These are phyloP conservation scores for Lathamus discolor DNA, from an alignment of 2,113 vertebrate species.

Conservation along the genomic window DNA sequence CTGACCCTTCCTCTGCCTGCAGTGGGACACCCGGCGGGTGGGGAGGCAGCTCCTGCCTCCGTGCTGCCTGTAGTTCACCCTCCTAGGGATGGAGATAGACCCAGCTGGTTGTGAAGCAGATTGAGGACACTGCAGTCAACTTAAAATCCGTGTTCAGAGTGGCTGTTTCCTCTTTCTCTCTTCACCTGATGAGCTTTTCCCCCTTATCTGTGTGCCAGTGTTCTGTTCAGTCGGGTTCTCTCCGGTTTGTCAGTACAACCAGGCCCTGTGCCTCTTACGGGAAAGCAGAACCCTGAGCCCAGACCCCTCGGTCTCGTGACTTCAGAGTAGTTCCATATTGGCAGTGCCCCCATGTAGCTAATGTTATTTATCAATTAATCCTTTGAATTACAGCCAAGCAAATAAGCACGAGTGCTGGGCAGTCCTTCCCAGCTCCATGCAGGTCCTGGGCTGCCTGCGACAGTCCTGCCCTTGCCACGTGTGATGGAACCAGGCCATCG, in stretches of 20 bases:
- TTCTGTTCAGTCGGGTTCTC: background rate
- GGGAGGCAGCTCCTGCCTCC: background rate
- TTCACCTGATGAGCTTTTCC: background rate
- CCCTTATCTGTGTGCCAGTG: background rate
- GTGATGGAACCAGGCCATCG: fast-evolving
- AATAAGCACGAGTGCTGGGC: background rate
- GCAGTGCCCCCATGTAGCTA: background rate
- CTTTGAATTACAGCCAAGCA: background rate
- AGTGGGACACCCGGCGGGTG: fast-evolving
- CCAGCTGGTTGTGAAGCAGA: background rate
- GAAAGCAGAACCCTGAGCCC: background rate
- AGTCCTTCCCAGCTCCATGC: background rate
- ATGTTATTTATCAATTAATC: background rate
- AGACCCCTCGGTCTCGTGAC: background rate
- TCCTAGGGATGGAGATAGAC: background rate
- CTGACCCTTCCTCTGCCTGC: background rate
- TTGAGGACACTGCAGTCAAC: background rate
- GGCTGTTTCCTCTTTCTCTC: background rate
- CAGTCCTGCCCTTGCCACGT: background rate
- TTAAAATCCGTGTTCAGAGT: background rate
- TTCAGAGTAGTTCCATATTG: background rate
- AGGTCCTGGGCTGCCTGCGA: background rate
- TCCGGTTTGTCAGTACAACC: fast-evolving
- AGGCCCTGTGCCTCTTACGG: fast-evolving
- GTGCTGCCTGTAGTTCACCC: background rate